A percentile compares a stretch with the other conserved stretches of the same genome.
Conservation (phyloP, 2,797 vertebrate species). For the Sphaeramia orbicularis region DNA sequence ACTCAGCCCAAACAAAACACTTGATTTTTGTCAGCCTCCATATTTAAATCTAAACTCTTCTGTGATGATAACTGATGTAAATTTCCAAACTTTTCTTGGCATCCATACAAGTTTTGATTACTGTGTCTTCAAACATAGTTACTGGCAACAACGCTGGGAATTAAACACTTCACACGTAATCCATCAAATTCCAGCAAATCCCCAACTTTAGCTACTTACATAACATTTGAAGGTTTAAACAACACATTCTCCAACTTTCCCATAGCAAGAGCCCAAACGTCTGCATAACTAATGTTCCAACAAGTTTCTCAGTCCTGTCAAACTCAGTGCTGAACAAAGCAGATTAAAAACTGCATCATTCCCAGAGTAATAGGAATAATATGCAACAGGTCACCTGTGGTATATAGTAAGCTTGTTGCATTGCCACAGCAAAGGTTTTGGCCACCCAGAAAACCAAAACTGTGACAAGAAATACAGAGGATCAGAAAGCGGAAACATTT, state of each 20-base stretch:
- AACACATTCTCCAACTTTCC: conserved; percentile 14
- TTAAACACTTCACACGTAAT: conserved; percentile 19
- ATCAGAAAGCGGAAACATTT: conserved; percentile 76
- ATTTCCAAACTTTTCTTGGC: background rate
- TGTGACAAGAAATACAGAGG: conserved; percentile 49
- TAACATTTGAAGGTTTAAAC: conserved; percentile 4
- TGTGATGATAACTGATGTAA: conserved; percentile 4
- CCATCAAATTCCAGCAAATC: conserved; percentile 22
- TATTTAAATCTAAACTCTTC: conserved; percentile 9
- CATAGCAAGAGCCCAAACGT: background rate
- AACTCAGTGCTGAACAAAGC: conserved; percentile 3
- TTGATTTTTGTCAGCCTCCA: background rate
- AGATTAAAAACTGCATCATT: background rate
- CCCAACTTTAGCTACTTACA: conserved; percentile 20
- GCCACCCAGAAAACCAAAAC: conserved; percentile 74
- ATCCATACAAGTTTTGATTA: background rate
- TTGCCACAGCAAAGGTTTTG: conserved; percentile 42
- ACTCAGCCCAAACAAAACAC: too few species aligned
- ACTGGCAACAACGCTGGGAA: conserved; percentile 2
- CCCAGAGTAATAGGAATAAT: conserved; percentile 7
- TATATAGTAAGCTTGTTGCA: conserved; percentile 8
- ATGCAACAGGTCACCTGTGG: conserved; percentile 28
- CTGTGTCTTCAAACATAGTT: conserved; percentile 16
- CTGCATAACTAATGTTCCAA: conserved; percentile 15
- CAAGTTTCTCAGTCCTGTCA: conserved; percentile 6